Conservation (phyloP, 1,140 invertebrate genomes). For the Acyrthosiphon pisum region DNA sequence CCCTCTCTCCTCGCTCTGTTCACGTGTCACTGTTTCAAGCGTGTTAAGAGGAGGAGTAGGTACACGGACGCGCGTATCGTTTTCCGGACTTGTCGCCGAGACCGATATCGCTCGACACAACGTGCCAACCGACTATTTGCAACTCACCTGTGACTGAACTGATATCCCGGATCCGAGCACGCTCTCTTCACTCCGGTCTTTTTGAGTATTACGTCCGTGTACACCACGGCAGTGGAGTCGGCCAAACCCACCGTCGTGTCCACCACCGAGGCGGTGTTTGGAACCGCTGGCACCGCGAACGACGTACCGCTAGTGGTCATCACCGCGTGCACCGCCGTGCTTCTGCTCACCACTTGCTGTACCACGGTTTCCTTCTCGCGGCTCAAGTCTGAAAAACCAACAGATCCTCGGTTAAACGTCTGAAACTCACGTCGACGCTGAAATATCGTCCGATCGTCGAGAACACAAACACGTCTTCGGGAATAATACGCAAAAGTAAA, state of each 20-base stretch:
- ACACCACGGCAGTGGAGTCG: constrained; percentile 44
- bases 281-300: constrained; percentile 34
- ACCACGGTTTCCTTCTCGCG: constrained; percentile 39
- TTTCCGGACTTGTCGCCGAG: background rate
- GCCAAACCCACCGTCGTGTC: constrained; percentile 40
- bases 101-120: background rate
- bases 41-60: background rate
- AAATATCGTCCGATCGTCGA: background rate
- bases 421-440: background rate
- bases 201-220: constrained; percentile 33
- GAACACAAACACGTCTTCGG: background rate
- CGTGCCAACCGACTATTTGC: background rate
- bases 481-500: background rate
- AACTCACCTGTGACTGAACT: constrained; percentile 54
- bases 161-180: constrained; percentile 60
- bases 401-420: background rate
- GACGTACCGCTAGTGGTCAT: constrained; percentile 40
- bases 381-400: background rate
- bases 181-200: constrained; percentile 59
- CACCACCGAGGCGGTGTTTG: constrained; percentile 22
- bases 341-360: constrained; percentile 40
- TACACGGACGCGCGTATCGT: background rate
- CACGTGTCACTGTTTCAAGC: background rate
- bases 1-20: background rate
- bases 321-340: constrained; percentile 45